Conservation (phyloP, 2,113 vertebrate genomes). For the Phylloscopus trochilus region DNA sequence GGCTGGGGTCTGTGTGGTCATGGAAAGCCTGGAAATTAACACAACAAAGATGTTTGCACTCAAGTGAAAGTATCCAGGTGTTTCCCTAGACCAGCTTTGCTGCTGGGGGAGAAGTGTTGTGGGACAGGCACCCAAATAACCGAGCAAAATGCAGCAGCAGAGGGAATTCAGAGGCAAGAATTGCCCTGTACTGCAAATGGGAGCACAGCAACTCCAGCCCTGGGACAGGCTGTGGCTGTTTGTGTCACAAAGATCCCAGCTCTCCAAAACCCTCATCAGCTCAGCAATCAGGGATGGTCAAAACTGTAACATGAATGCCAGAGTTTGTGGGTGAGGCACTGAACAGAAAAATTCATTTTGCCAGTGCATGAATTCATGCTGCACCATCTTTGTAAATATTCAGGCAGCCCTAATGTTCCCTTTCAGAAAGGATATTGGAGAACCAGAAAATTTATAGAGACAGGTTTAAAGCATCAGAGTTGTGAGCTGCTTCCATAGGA, state of each 20-base stretch:
- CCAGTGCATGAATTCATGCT: neutral
- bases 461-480: neutral
- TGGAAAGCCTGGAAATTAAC: neutral
- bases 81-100: neutral
- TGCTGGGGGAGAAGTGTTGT: neutral
- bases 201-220: neutral
- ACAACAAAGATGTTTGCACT: neutral
- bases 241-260: neutral
- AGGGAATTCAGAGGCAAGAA: neutral
- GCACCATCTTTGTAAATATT: neutral
- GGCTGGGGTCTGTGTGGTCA: neutral
- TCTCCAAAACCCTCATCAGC: neutral
- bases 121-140: neutral
- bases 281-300: neutral
- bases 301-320: rapidly evolving
- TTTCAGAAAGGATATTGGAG: neutral
- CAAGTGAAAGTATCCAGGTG: neutral
- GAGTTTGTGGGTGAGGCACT: neutral
- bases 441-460: neutral
- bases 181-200: neutral
- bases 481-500: neutral
- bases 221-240: neutral
- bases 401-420: neutral
- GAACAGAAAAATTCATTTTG: neutral
- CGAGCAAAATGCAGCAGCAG: neutral